Evolutionary conservation across 1,140 invertebrate species (phyloP), one percentile per base, ranked within the genome.

Genomic region (Trichogramma pretiosum): DNA sequence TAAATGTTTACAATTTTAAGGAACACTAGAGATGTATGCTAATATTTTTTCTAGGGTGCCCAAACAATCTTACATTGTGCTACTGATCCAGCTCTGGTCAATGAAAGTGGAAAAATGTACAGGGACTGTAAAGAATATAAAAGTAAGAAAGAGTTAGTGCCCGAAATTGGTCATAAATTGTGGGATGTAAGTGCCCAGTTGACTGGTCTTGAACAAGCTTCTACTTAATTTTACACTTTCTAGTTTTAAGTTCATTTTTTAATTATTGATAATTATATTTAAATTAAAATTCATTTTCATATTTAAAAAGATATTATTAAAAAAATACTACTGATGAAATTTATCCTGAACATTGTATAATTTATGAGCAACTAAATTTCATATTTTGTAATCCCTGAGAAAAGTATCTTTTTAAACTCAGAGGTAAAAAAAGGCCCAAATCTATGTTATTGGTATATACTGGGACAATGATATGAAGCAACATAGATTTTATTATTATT

Each of bases 21-120:
- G 36, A 19, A 30, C 10, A 24, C 30, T 30, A 34, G 18, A 46
- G 14, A 21, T 28, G 26, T n/a, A 16, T 7, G 10, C 5, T 46
- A n/a, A 32, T 5, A 32, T 42, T 26, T 18, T 41, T 38, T 74
- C 21, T 58, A 87, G 83, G 87, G 85, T 34, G 76, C 80, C 7
- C 83, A 90, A 70, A 88, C 83, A 10, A 73, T 85, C 22, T 62
- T 90, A 2, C 80, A 84, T 62, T 89, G 85, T 61, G 83, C 86
- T 5, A 79, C 81, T 0, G 79, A 82, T 40, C 75, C 81, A 45
- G 65, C 69, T 30, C 63, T 86, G 18, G 72, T 76, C 19, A 74
- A 77, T 8, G 74, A 81, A 57, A 78, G 75, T 21, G 84, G 84
- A 17, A 70, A 73, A 28, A 74, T 84, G 45, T 86, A 87, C 64